Evolutionary conservation across 2,113 vertebrate genomes (phyloP).

Genomic region (Mola mola): DNA sequence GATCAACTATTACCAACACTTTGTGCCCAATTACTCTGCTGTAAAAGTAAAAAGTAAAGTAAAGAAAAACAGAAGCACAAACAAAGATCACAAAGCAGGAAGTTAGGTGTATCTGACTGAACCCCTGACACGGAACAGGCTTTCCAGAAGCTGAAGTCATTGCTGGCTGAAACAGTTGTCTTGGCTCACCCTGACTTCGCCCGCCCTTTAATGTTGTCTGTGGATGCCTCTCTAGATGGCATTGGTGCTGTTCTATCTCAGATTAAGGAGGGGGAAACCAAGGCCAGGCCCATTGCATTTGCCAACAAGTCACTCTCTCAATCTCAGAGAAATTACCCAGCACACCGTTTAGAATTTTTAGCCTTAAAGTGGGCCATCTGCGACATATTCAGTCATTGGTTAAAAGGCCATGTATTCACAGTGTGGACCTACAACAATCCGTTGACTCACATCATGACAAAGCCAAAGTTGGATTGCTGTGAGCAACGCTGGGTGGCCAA

Average conservation of each 20-base stretch:
- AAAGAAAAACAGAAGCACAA: not conserved
- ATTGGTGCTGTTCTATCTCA: not conserved
- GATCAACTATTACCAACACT: conserved; percentile 11
- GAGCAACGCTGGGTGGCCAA: no score
- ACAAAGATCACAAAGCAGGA: not conserved
- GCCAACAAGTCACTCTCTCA: not conserved
- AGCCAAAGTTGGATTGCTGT: not conserved
- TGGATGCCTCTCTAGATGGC: not conserved
- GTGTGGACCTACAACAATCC: not conserved
- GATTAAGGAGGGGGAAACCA: not conserved
- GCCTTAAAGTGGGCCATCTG: not conserved
- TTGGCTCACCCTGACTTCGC: not conserved
- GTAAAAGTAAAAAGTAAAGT: not conserved
- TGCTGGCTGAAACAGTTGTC: not conserved
- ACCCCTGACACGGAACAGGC: not conserved
- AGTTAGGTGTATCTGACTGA: not conserved
- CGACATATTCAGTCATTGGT: conserved; percentile 1
- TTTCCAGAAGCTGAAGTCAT: not conserved
- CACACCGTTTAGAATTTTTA: not conserved
- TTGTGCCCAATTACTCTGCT: not conserved
- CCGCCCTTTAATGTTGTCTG: not conserved
- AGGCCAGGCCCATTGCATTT: not conserved
- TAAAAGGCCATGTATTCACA: not conserved
- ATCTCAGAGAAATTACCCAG: not conserved
- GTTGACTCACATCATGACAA: not conserved